phyloP scores from a whole-genome alignment of 2,113 vertebrate species.

The Colius striatus region DNA sequence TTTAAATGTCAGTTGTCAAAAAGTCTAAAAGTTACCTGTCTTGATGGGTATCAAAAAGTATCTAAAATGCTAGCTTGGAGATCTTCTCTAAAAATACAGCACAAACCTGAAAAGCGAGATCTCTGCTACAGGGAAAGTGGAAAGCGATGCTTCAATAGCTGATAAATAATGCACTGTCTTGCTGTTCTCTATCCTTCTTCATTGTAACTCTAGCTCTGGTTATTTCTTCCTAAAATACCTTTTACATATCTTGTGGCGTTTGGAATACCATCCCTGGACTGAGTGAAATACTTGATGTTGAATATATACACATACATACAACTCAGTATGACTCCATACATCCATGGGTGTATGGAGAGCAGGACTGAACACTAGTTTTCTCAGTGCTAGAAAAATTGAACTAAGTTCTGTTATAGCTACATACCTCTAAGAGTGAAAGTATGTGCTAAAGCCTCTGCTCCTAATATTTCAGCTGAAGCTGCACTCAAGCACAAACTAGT shows the following conservation, averaged over 20 bases:
- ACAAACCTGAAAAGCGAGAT: not conserved
- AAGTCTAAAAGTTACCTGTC: not conserved
- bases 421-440: not conserved
- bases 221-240: not conserved
- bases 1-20: not conserved
- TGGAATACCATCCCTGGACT: not conserved
- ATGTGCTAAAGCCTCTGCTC: not conserved
- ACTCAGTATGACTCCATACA: not conserved
- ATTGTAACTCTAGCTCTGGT: conserved; percentile 2
- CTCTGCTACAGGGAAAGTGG: not conserved
- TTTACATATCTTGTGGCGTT: not conserved
- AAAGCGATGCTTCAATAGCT: not conserved
- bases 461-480: not conserved
- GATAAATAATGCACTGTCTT: conserved; percentile 65
- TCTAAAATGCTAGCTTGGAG: not conserved
- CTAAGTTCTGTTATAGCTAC: not conserved
- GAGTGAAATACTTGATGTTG: not conserved
- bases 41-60: not conserved
- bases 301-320: not conserved
- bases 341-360: not conserved
- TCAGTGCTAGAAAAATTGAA: not conserved
- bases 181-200: not conserved
- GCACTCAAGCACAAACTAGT: not conserved
- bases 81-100: not conserved
- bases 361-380: not conserved